A percentile compares a stretch with the other conserved stretches of the same genome.
These are phyloP conservation scores for Microhierax caerulescens DNA, from an alignment of 2,797 vertebrate genomes.

Conservation along the genomic window DNA sequence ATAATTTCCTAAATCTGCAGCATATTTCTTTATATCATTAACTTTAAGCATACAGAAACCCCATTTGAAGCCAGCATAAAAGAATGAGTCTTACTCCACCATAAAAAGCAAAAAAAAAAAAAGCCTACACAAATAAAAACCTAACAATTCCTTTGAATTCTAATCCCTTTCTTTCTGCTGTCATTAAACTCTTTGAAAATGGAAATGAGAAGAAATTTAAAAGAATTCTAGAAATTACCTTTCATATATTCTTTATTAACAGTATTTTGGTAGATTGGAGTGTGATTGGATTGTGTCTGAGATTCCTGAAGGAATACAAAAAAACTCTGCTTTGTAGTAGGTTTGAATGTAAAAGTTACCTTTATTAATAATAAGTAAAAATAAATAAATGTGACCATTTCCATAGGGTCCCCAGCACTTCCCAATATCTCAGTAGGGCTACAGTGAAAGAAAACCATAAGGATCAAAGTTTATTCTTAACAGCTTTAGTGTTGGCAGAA, in stretches of 20 bases:
- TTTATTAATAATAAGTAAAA: neutral
- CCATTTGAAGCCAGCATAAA: neutral
- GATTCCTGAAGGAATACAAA: neutral
- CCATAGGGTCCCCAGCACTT: neutral
- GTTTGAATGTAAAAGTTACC: neutral
- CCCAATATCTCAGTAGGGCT: neutral
- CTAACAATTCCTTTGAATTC: neutral
- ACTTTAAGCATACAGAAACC: neutral
- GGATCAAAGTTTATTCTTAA: neutral
- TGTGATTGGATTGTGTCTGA: neutral
- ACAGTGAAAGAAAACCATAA: neutral
- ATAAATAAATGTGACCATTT: neutral
- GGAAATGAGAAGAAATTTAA: neutral
- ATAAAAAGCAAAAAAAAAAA: neutral
- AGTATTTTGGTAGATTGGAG: neutral
- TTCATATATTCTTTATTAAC: neutral
- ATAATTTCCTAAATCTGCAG: neutral
- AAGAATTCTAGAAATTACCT: neutral
- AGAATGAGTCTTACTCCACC: neutral
- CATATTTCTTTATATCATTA: neutral
- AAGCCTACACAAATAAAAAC: accelerated
- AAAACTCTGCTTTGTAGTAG: neutral
- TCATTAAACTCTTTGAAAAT: neutral
- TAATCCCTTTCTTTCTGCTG: neutral
- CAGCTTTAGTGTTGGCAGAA: neutral